Evolutionary conservation across 1,140 invertebrate genomes (phyloP).

Genomic region (Eufriesea mexicana): DNA sequence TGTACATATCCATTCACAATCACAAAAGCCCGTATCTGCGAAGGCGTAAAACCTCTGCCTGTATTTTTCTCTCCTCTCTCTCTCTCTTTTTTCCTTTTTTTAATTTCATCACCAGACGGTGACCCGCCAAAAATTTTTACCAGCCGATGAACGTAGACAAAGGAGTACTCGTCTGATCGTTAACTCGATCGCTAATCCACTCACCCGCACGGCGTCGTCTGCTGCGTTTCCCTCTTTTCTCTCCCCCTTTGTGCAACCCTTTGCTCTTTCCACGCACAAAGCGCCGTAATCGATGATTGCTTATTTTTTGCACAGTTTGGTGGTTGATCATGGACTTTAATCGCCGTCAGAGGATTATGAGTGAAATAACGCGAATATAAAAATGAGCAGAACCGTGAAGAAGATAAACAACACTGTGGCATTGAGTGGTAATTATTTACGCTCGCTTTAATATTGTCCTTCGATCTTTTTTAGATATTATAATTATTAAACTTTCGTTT

Average conservation of each 20-base stretch:
- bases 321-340: neutral
- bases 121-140: constrained; percentile 32
- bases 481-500: neutral
- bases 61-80: neutral
- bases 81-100: neutral
- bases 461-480: neutral
- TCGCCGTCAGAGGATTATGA: constrained; percentile 1
- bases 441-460: neutral
- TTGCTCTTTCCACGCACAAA: constrained; percentile 34
- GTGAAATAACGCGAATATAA: neutral
- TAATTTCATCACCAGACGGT: constrained; percentile 6
- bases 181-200: constrained; percentile 50
- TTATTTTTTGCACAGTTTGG: constrained; percentile 12
- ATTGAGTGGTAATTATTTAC: neutral
- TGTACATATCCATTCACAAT: neutral
- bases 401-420: neutral
- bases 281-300: neutral
- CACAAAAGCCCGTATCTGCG: neutral
- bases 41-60: neutral
- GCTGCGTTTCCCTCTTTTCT: constrained; percentile 27
- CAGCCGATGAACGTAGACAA: constrained; percentile 49
- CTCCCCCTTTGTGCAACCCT: constrained; percentile 37
- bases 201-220: constrained; percentile 26
- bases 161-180: constrained; percentile 25
- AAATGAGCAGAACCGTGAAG: neutral